phyloP scores from a whole-genome alignment of 2,113 vertebrate genomes.

The Rhinogobius similis region DNA sequence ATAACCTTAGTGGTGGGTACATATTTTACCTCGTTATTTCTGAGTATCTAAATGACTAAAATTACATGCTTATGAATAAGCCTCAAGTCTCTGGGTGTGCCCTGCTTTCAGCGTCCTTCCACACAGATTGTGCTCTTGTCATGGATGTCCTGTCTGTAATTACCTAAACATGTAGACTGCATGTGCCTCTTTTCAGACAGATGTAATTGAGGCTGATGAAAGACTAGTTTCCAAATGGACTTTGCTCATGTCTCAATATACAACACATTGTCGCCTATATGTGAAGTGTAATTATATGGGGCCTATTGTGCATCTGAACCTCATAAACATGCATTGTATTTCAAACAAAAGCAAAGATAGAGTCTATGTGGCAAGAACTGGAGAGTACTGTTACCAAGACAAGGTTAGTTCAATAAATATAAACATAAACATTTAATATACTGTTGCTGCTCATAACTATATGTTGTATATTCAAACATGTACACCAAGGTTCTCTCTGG shows the following conservation, averaged over 20 bases:
- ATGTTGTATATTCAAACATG: background rate
- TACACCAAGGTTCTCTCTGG: background rate
- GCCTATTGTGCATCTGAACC: background rate
- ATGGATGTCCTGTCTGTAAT: constrained; percentile 8
- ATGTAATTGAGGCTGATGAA: background rate
- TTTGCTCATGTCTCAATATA: background rate
- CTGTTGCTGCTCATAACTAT: background rate
- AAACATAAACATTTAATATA: background rate
- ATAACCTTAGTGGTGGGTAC: background rate
- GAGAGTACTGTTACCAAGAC: background rate
- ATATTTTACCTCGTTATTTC: background rate
- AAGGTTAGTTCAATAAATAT: background rate
- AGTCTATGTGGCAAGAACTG: background rate
- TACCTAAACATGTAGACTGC: background rate
- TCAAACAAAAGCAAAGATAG: background rate
- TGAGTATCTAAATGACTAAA: background rate
- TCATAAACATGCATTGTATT: background rate
- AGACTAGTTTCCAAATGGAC: background rate
- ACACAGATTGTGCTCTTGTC: background rate
- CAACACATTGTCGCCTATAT: background rate
- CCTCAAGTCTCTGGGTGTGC: constrained; percentile 3
- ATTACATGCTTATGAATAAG: constrained; percentile 1
- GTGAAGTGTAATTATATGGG: background rate
- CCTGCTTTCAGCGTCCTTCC: background rate
- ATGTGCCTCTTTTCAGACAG: background rate